Evolutionary conservation across 2,113 vertebrate species (phyloP).

Genomic region (Labeo catla): DNA sequence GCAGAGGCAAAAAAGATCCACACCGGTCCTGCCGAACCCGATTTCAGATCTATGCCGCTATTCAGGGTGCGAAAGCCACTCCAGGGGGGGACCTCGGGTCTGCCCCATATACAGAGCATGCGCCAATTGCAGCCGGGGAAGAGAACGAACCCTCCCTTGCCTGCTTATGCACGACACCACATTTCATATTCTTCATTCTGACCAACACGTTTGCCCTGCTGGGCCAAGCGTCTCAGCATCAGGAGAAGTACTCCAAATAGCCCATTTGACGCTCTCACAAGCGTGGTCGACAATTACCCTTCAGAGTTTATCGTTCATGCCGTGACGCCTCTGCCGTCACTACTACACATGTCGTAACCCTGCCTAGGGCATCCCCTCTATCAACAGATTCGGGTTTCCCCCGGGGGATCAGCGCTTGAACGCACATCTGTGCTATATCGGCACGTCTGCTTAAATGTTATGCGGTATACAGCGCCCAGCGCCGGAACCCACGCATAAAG

Average conservation of each 20-base stretch:
- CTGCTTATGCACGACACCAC: neutral
- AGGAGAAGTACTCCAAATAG: neutral
- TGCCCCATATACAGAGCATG: neutral
- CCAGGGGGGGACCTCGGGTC: neutral
- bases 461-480: neutral
- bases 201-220: neutral
- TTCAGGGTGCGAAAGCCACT: neutral
- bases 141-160: neutral
- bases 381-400: neutral
- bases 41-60: neutral
- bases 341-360: neutral
- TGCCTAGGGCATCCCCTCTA: neutral
- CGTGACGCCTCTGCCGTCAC: neutral
- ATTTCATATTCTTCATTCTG: neutral
- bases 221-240: neutral
- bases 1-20: neutral
- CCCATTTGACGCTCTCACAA: neutral
- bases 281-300: neutral
- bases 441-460: neutral
- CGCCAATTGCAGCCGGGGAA: neutral
- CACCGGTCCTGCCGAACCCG: neutral
- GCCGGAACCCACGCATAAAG: neutral
- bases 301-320: neutral
- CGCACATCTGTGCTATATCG: neutral
- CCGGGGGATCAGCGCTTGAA: neutral